Evolutionary conservation across 2,888 invertebrate genomes (phyloP).

Genomic region (Bombylius major): DNA sequence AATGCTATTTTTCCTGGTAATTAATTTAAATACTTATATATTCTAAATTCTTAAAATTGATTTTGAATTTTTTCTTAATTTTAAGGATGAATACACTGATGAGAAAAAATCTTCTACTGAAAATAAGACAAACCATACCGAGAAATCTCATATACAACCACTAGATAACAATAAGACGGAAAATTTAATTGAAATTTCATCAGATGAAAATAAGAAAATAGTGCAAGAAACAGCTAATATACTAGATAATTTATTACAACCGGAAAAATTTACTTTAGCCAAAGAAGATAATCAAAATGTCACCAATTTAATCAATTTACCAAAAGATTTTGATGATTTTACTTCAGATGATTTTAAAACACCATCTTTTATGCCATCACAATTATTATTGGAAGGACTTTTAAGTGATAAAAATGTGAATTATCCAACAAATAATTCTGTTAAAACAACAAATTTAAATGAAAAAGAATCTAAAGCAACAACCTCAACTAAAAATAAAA

Average conservation of each 20-base stretch:
- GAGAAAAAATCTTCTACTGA: constrained; percentile 19
- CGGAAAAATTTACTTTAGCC: background rate
- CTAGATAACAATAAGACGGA: too few relatives aligned
- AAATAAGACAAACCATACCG: too few relatives aligned
- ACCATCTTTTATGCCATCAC: constrained; percentile 39
- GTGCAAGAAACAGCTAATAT: background rate
- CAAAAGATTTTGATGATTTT: constrained; percentile 12
- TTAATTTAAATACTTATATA: background rate
- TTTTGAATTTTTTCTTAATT: constrained; percentile 15
- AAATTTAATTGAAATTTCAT: constrained; percentile 19
- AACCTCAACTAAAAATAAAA: constrained; percentile 6
- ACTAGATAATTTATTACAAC: background rate
- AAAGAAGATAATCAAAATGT: background rate
- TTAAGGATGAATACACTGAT: constrained; percentile 51
- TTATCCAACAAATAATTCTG: too few relatives aligned
- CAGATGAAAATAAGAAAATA: constrained; percentile 15
- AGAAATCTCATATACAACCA: too few relatives aligned
- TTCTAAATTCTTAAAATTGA: too few relatives aligned
- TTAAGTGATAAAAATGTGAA: background rate
- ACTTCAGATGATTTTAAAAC: constrained; percentile 7
- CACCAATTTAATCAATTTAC: background rate
- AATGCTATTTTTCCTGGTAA: constrained; percentile 43
- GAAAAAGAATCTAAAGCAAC: background rate
- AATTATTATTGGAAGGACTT: constrained; percentile 36
- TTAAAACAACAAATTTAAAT: background rate